Evolutionary conservation across 2,888 invertebrate species (phyloP).

Genomic region (Trichopria drosophilae): DNA sequence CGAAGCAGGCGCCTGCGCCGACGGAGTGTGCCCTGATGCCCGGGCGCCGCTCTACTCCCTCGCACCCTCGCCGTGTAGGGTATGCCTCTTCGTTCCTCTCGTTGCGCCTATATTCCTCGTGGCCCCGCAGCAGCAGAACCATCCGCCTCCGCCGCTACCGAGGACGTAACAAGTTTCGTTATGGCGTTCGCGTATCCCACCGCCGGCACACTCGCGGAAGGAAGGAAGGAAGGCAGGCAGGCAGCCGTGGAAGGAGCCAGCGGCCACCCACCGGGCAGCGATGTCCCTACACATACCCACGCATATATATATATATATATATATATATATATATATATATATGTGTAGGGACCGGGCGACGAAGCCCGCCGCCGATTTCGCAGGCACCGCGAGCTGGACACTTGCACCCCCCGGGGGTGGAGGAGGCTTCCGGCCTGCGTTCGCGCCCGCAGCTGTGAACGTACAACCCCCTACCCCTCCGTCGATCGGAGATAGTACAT

Average conservation of each 20-base stretch:
- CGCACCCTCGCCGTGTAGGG: too few relatives aligned
- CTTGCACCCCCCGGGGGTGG: too few relatives aligned
- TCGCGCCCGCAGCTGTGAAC: too few relatives aligned
- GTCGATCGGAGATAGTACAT: too few relatives aligned
- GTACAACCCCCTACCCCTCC: too few relatives aligned
- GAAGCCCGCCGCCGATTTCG: too few relatives aligned
- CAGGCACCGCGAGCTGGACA: too few relatives aligned
- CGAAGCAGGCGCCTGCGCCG: conserved; percentile 45
- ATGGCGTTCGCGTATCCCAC: conserved; percentile 33
- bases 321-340: conserved; percentile 4
- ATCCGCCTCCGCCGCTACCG: conserved; percentile 5
- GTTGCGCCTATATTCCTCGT: too few relatives aligned
- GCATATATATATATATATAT: conserved; percentile 5
- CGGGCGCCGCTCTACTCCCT: conserved; percentile 50
- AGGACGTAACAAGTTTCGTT: conserved; percentile 42
- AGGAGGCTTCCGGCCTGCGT: too few relatives aligned
- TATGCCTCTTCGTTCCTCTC: too few relatives aligned
- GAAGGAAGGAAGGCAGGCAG: conserved; percentile 6
- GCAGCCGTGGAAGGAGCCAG: not conserved
- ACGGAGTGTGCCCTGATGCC: conserved; percentile 54
- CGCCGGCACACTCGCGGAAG: not conserved
- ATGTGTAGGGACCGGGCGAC: conserved; percentile 18
- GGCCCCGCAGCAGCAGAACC: conserved; percentile 24
- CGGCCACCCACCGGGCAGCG: conserved; percentile 4
- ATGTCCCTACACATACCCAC: conserved; percentile 5